These are phyloP conservation scores for Sinodicranocentrus sp. DNA, from an alignment of 2,888 invertebrate genomes.

Conservation along the genomic window DNA sequence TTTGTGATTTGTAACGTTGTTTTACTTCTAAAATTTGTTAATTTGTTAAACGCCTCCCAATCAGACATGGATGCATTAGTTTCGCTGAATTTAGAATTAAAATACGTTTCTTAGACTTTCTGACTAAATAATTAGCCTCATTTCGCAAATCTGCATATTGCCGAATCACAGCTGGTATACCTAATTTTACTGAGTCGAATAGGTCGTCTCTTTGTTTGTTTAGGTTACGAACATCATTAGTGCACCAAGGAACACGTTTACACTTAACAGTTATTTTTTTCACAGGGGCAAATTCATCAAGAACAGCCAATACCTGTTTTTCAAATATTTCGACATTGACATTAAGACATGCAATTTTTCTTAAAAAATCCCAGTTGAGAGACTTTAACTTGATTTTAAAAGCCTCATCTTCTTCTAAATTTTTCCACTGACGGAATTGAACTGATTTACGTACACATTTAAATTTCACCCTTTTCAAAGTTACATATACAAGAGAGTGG, in stretches of 20 bases:
- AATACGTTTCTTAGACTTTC: not conserved
- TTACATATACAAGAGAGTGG: constrained; percentile 17
- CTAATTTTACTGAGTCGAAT: not conserved
- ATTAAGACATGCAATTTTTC: not conserved
- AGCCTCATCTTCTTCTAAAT: not conserved
- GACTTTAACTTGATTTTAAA: not conserved
- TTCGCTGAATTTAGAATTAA: not conserved
- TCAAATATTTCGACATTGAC: constrained; percentile 15
- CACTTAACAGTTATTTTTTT: not conserved
- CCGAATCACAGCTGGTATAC: not conserved
- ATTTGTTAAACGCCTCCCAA: constrained; percentile 25
- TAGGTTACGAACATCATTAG: not conserved
- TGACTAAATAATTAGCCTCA: not conserved
- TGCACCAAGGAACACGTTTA: not conserved
- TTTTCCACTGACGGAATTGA: not conserved
- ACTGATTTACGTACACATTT: not conserved
- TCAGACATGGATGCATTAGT: not conserved
- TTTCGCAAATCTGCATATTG: constrained; percentile 12
- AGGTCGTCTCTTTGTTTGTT: not conserved
- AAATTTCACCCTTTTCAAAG: not conserved
- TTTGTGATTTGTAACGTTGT: not conserved
- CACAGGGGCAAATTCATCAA: constrained; percentile 7
- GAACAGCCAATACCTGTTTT: not conserved
- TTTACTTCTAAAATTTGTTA: constrained; percentile 26
- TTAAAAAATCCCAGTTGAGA: not conserved